phyloP scores from a whole-genome alignment of 2,113 vertebrate genomes.

The Sphaerodactylus townsendi region DNA sequence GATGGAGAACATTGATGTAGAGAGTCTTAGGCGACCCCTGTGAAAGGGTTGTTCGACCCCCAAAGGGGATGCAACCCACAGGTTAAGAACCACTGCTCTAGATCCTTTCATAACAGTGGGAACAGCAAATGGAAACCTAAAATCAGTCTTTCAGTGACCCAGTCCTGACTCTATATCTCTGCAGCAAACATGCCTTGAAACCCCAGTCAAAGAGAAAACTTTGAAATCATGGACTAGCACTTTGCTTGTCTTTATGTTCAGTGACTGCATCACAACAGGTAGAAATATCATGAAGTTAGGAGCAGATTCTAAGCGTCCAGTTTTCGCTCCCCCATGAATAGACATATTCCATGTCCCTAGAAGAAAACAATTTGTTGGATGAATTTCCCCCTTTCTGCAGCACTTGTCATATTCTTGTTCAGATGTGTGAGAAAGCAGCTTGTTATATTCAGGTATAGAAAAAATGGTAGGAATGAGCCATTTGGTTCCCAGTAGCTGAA shows the following conservation, averaged over 20 bases:
- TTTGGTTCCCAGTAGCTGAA: too few species aligned
- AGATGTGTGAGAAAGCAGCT: too few species aligned
- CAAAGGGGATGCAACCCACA: too few species aligned
- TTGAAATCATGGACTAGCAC: not conserved
- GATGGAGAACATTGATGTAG: too few species aligned
- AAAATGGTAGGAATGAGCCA: too few species aligned
- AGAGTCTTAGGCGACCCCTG: too few species aligned
- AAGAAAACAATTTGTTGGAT: too few species aligned
- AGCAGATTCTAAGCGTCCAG: not conserved
- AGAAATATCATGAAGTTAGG: not conserved
- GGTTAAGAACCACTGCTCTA: too few species aligned
- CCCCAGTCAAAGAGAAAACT: not conserved
- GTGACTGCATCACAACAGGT: not conserved
- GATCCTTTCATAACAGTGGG: not conserved
- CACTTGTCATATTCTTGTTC: too few species aligned
- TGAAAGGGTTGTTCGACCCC: too few species aligned
- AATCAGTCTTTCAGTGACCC: not conserved
- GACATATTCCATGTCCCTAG: rapidly evolving
- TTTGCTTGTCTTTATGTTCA: not conserved
- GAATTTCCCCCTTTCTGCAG: too few species aligned
- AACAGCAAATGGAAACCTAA: not conserved
- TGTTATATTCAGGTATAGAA: too few species aligned
- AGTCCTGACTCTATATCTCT: not conserved
- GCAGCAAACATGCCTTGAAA: not conserved
- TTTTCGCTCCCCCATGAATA: not conserved